A percentile compares a stretch with the other conserved stretches of the same genome.
Evolutionary conservation across 2,797 vertebrate species (phyloP).

Genomic region (Thamnophis elegans): DNA sequence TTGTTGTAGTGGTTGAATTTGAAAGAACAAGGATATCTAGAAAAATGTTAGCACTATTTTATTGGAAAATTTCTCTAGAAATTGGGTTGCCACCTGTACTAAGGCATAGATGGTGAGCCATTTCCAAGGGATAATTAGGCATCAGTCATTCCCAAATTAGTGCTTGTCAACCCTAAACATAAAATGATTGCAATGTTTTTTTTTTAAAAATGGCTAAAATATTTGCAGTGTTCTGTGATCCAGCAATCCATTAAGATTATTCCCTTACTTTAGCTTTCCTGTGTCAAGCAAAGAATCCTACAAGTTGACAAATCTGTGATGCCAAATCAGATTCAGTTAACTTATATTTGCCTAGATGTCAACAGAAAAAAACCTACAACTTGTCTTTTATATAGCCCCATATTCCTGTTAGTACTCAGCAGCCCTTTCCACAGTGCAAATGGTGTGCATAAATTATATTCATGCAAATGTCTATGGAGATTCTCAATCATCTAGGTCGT

Average conservation of each 20-base stretch:
- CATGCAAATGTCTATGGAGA: neutral
- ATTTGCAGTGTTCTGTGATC: neutral
- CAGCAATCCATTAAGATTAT: neutral
- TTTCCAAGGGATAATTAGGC: neutral
- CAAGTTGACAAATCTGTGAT: neutral
- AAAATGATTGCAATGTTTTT: neutral
- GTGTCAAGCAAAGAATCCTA: no score
- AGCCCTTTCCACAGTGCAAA: neutral
- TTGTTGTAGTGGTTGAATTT: neutral
- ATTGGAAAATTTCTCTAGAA: neutral
- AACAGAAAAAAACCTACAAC: neutral
- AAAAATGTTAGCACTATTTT: neutral
- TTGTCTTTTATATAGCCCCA: neutral
- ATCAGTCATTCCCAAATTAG: neutral
- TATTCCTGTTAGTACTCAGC: no score
- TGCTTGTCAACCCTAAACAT: neutral
- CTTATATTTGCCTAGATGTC: neutral
- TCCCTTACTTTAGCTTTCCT: neutral
- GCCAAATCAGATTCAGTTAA: neutral
- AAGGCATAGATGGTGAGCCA: neutral
- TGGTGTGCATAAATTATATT: neutral
- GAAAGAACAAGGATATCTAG: neutral
- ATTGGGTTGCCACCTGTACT: neutral
- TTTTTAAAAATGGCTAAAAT: neutral
- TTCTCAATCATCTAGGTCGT: neutral